Evolutionary conservation across 2,113 vertebrate species (phyloP).

Genomic region (Paramisgurnus dabryanus): DNA sequence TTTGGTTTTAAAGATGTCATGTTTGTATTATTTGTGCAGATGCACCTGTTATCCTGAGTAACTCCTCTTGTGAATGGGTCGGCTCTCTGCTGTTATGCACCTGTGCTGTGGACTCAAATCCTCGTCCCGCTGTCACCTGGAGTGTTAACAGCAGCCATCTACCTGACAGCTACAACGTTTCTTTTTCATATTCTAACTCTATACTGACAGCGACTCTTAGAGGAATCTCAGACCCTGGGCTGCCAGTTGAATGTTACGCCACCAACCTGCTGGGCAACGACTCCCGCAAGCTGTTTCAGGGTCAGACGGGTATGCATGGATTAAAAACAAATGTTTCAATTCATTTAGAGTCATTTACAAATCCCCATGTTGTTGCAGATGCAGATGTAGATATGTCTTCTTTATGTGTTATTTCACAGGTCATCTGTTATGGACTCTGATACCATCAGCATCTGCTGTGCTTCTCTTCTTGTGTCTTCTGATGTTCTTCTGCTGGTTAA

Average conservation of each 20-base stretch:
- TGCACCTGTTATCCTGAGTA: constrained; percentile 63
- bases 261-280: constrained; percentile 71
- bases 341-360: no score
- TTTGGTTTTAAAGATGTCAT: not conserved
- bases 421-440: not conserved
- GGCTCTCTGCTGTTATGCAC: constrained; percentile 59
- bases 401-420: constrained; percentile 16
- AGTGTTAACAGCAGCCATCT: constrained; percentile 68
- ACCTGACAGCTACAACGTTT: constrained; percentile 62
- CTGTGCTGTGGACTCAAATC: constrained; percentile 74
- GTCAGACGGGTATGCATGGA: constrained; percentile 51
- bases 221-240: constrained; percentile 57
- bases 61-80: constrained; percentile 64
- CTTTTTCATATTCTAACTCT: constrained; percentile 45
- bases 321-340: not conserved
- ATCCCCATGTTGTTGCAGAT: not conserved
- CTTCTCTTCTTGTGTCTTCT: constrained; percentile 11
- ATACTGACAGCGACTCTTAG: constrained; percentile 58
- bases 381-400: not conserved
- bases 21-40: constrained; percentile 53
- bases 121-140: constrained; percentile 73
- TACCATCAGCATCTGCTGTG: not conserved
- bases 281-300: constrained; percentile 64
- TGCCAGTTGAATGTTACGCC: constrained; percentile 69
- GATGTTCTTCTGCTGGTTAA: constrained; percentile 22